Percentiles rank a stretch among this genome's conserved stretches.
These are phyloP conservation scores for Tholera decimalis DNA, from an alignment of 2,888 invertebrate species.

Conservation along the genomic window DNA sequence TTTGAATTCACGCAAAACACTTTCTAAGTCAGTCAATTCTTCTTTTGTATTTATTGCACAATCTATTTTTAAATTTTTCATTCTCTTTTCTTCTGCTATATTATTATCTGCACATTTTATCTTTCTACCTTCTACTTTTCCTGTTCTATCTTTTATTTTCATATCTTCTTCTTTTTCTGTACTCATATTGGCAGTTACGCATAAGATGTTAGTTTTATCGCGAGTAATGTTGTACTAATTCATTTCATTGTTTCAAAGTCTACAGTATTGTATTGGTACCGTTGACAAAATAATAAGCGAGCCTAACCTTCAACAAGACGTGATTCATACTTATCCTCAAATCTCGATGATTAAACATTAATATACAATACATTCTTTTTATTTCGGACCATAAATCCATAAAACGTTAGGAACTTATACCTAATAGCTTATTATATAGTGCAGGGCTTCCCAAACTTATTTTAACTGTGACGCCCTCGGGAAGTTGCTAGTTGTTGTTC, in stretches of 20 bases:
- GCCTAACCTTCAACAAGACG: not conserved
- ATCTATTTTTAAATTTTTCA: not conserved
- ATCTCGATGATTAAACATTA: not conserved
- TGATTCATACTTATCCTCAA: not conserved
- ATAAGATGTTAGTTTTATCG: slow-evolving; percentile 30
- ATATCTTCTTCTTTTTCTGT: not conserved
- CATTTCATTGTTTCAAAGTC: slow-evolving; percentile 28
- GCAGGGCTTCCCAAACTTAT: no score
- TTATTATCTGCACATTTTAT: not conserved
- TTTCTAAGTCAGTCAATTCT: slow-evolving; percentile 46
- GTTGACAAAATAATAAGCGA: slow-evolving; percentile 20
- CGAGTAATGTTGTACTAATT: slow-evolving; percentile 20
- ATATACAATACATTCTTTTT: no score
- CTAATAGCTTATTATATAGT: no score
- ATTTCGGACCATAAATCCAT: no score
- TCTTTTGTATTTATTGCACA: not conserved
- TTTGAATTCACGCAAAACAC: slow-evolving; percentile 56
- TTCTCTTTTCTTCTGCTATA: not conserved
- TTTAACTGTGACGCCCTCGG: no score
- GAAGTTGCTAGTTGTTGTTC: no score
- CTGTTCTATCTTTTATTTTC: not conserved
- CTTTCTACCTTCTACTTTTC: not conserved
- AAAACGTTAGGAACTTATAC: no score
- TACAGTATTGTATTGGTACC: slow-evolving; percentile 3
- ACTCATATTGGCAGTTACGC: slow-evolving; percentile 18